Evolutionary conservation across 2,888 invertebrate species (phyloP).

Genomic region (Drosophila peninsularis): DNA sequence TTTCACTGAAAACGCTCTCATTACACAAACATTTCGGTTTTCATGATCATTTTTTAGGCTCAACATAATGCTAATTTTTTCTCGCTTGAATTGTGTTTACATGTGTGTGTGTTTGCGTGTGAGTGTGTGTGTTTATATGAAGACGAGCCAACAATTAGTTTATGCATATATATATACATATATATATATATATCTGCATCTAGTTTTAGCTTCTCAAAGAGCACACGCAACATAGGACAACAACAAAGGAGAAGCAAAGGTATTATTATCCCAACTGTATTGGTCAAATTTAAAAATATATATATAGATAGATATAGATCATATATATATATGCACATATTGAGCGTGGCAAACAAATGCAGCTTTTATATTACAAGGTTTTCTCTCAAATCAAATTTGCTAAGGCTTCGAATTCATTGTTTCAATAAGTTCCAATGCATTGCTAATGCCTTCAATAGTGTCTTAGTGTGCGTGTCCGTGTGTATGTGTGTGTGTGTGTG

Average conservation of each 20-base stretch:
- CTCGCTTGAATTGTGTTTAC: slow-evolving; percentile 21
- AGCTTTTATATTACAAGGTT: slow-evolving; percentile 18
- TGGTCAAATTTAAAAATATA: slow-evolving; percentile 11
- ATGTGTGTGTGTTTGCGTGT: slow-evolving; percentile 26
- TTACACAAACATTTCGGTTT: slow-evolving; percentile 50
- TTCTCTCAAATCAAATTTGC: slow-evolving; percentile 36
- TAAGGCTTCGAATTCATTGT: slow-evolving; percentile 21
- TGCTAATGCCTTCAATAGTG: slow-evolving; percentile 15
- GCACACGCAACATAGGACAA: slow-evolving; percentile 60
- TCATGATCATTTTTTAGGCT: slow-evolving; percentile 27
- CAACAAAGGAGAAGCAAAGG: slow-evolving; percentile 39
- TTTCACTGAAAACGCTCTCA: slow-evolving; percentile 78
- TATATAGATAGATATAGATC: not conserved
- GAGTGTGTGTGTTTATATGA: slow-evolving; percentile 51
- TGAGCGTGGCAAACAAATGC: slow-evolving; percentile 38
- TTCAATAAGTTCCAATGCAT: slow-evolving; percentile 6
- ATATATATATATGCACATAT: slow-evolving; percentile 5
- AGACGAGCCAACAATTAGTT: slow-evolving; percentile 75
- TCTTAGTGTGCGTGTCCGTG: slow-evolving; percentile 16
- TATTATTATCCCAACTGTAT: slow-evolving; percentile 14
- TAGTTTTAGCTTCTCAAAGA: slow-evolving; percentile 27
- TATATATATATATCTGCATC: slow-evolving; percentile 19
- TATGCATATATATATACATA: slow-evolving; percentile 32
- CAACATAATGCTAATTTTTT: slow-evolving; percentile 67
- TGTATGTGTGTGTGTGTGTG: not conserved